Conservation (phyloP, 2,888 invertebrate genomes). For the Drosophila recens region DNA sequence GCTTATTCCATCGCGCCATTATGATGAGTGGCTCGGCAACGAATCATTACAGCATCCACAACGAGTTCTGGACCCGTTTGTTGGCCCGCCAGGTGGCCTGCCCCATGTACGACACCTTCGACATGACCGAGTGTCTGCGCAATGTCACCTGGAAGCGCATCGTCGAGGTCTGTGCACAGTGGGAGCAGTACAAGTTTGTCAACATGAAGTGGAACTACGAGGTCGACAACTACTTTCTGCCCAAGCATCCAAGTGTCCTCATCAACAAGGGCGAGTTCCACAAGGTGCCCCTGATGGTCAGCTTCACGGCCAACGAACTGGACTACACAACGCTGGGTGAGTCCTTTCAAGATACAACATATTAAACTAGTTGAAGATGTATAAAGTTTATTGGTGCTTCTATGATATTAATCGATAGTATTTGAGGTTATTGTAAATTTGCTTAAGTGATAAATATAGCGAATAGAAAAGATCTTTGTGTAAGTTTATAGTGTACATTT, state of each 20-base stretch:
- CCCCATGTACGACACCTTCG: conserved; percentile 86
- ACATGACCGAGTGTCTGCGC: conserved; percentile 87
- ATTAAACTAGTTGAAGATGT: too few relatives aligned
- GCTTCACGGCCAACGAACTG: conserved; percentile 87
- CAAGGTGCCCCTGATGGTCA: conserved; percentile 88
- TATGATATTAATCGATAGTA: too few relatives aligned
- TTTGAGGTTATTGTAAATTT: too few relatives aligned
- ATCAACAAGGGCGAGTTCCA: conserved; percentile 86
- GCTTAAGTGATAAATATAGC: too few relatives aligned
- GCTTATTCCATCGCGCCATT: conserved; percentile 89
- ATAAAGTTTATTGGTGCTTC: too few relatives aligned
- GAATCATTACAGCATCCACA: conserved; percentile 86
- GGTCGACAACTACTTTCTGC: conserved; percentile 88
- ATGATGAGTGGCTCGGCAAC: conserved; percentile 88
- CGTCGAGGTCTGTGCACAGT: conserved; percentile 59
- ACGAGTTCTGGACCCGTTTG: conserved; percentile 86
- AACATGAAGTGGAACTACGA: conserved; percentile 85
- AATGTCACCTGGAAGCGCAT: conserved; percentile 69
- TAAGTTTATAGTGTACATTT: too few relatives aligned
- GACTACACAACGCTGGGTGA: conserved; percentile 82
- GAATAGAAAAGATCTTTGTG: too few relatives aligned
- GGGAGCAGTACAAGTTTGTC: conserved; percentile 71
- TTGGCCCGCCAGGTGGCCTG: conserved; percentile 88
- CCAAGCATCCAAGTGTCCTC: conserved; percentile 86
- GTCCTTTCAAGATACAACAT: conserved; percentile 13